Base-by-base conservation (phyloP, 2,888 invertebrate genomes). In the Oxyscelio sp. region DNA sequence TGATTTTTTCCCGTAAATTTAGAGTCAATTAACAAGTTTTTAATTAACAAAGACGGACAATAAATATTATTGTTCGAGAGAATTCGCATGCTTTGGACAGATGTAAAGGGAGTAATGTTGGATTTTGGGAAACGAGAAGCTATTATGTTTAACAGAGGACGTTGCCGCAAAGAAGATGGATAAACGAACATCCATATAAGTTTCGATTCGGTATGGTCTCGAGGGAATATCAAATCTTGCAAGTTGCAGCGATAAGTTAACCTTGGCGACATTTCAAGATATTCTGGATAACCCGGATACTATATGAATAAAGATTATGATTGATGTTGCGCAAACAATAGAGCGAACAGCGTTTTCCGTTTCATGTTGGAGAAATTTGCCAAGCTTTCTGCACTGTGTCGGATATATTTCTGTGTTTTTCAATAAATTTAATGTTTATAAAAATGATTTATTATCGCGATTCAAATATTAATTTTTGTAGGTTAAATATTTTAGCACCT, bases 231-330 rank as follows among this genome's bases (percentile, higher is more conserved):
- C 85, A 77, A 77, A 82, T 70, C 63, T 50, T 68, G 58, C 65
- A 63, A 63, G 59, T 56, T 54, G 56, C 59, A 83, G 85, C 87
- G 81, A 90, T 89, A 90, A 90, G 87, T 91, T 89, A 89, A 88
- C 87, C 84, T 48, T 83, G 79, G 74, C 85, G 87, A 90, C 87
- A 43, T 71, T 82, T 82, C 75, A 75, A 82, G 66, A 58, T 52
- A 84, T 73, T 81, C 54, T 61, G 61, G 81, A 79, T 59, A 66
- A 45, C 52, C 24, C 48, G 56, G 50, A 48, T 74, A 70, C 58
- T 43, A 24, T 86, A 79, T 82, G 86, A 89, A 91, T 89, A 89
- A 90, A 87, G 88, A 90, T 89, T 87, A 87, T 88, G 86, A 83
- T 79, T 63, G 73, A 66, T 77, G 77, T 43, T 58, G 50, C 27